phyloP scores from a whole-genome alignment of 2,888 invertebrate genomes.

The Diploptera punctata region DNA sequence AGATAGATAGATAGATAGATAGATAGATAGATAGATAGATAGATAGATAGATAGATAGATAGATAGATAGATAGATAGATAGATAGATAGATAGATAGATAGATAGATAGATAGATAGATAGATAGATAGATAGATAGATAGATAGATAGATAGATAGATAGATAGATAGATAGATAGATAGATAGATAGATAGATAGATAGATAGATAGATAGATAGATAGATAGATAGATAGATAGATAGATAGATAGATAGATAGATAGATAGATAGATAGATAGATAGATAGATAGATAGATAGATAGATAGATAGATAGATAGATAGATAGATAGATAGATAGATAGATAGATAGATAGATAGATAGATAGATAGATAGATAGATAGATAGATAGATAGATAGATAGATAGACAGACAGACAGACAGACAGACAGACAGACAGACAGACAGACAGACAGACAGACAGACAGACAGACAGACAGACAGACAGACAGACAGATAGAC shows the following conservation, averaged over 20 bases:
- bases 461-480: not conserved
- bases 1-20: not conserved
- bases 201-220: not conserved
- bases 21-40: not conserved
- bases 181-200: not conserved
- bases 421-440: not conserved
- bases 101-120: not conserved
- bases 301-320: not conserved
- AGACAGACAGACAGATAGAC: too few relatives aligned
- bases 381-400: not conserved
- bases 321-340: not conserved
- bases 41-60: not conserved
- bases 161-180: not conserved
- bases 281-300: not conserved
- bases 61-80: not conserved
- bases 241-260: not conserved
- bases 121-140: not conserved
- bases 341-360: not conserved
- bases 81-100: not conserved
- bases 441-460: not conserved
- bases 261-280: not conserved
- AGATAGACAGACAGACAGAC: not conserved
- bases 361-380: not conserved
- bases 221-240: not conserved
- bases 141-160: not conserved